These are phyloP conservation scores for Dufourea novaeangliae DNA, from an alignment of 1,140 invertebrate genomes.

Conservation along the genomic window DNA sequence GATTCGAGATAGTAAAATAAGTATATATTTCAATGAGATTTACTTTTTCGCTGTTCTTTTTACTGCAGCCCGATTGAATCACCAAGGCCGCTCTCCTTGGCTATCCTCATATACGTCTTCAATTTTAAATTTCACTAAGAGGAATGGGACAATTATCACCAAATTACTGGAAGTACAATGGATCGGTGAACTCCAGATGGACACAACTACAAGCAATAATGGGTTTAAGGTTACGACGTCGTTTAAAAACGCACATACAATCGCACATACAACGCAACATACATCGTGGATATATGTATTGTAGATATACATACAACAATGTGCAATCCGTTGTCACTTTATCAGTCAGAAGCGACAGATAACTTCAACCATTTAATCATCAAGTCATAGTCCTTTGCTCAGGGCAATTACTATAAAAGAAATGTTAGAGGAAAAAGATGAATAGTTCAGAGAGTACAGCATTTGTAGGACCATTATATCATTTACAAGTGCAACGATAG, in stretches of 20 bases:
- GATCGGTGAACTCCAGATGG: slow-evolving; percentile 19
- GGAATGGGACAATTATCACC: slow-evolving; percentile 21
- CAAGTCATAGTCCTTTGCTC: too few relatives aligned
- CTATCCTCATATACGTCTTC: slow-evolving; percentile 9
- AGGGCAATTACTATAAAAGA: too few relatives aligned
- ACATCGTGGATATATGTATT: too few relatives aligned
- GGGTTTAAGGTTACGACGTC: slow-evolving; percentile 14
- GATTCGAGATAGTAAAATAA: not conserved
- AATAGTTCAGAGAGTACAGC: too few relatives aligned
- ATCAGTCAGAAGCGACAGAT: too few relatives aligned
- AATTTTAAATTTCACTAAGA: slow-evolving; percentile 13
- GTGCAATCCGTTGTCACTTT: too few relatives aligned
- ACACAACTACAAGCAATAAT: slow-evolving; percentile 7
- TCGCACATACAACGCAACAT: too few relatives aligned
- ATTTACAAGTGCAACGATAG: too few relatives aligned
- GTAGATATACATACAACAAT: too few relatives aligned
- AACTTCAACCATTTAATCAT: too few relatives aligned
- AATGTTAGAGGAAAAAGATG: too few relatives aligned
- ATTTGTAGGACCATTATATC: too few relatives aligned
- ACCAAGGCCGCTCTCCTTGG: not conserved
- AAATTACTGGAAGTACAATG: slow-evolving; percentile 25
- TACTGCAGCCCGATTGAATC: slow-evolving; percentile 3
- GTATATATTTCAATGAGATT: slow-evolving; percentile 11
- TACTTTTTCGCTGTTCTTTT: not conserved
- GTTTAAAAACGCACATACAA: not conserved